phyloP scores from a whole-genome alignment of 2,113 vertebrate species.

The Ciconia stormi region DNA sequence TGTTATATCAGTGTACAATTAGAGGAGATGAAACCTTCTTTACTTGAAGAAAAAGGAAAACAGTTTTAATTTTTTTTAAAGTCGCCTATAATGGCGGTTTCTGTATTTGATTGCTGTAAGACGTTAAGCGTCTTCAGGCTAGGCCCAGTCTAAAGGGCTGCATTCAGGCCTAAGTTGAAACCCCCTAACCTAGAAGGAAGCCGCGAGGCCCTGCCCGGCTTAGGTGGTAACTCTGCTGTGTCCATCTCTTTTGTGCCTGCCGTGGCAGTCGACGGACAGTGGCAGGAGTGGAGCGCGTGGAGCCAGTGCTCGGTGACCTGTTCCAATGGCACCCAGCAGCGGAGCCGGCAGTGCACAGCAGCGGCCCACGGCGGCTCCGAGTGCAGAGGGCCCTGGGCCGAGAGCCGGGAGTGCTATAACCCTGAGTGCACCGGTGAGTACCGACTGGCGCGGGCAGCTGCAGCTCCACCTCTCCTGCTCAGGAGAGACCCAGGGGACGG shows the following conservation, averaged over 20 bases:
- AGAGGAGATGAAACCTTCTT: background rate
- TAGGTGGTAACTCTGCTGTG: constrained; percentile 20
- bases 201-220: accelerated
- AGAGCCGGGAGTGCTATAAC: constrained; percentile 95
- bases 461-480: background rate
- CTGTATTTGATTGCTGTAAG: background rate
- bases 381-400: constrained; percentile 95
- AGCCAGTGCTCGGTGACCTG: constrained; percentile 98
- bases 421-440: constrained; percentile 93
- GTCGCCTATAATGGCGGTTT: background rate
- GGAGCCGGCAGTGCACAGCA: constrained; percentile 92
- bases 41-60: background rate
- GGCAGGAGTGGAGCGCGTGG: constrained; percentile 98
- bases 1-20: background rate
- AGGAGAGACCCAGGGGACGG: too few relatives aligned
- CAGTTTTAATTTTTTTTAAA: background rate
- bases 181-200: background rate
- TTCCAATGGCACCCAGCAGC: constrained; percentile 96
- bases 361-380: constrained; percentile 96
- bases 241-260: constrained; percentile 46
- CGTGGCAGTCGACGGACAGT: constrained; percentile 92
- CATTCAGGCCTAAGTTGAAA: background rate
- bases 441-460: accelerated
- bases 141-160: background rate
- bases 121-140: background rate